phyloP scores from a whole-genome alignment of 2,888 invertebrate species.

The Anthrax anthrax region DNA sequence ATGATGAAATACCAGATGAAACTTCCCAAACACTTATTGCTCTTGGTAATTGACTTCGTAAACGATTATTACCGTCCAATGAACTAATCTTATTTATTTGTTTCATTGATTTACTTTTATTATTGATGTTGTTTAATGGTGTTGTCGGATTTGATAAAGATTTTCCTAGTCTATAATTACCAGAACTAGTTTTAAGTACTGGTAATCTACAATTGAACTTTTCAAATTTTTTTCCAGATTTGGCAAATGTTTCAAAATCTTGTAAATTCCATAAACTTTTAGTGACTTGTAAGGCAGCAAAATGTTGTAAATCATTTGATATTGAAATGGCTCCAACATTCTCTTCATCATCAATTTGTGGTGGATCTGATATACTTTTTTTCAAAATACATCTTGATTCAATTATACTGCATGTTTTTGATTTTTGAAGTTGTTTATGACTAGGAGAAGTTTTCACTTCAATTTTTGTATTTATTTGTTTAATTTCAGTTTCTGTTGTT shows the following conservation, averaged over 20 bases:
- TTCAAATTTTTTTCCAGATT: slow-evolving; percentile 28
- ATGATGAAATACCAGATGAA: slow-evolving; percentile 20
- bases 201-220: slow-evolving; percentile 36
- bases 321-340: slow-evolving; percentile 7
- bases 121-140: slow-evolving; percentile 31
- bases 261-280: slow-evolving; percentile 45
- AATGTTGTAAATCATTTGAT: slow-evolving; percentile 3
- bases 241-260: slow-evolving; percentile 41
- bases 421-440: slow-evolving; percentile 40
- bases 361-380: slow-evolving; percentile 36
- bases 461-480: neutral
- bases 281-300: slow-evolving; percentile 35
- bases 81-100: neutral
- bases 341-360: slow-evolving; percentile 15
- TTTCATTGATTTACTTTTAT: slow-evolving; percentile 18
- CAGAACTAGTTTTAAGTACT: slow-evolving; percentile 33
- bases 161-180: slow-evolving; percentile 25
- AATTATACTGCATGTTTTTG: slow-evolving; percentile 55
- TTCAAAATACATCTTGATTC: slow-evolving; percentile 53
- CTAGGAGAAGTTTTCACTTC: neutral
- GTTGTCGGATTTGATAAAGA: slow-evolving; percentile 21
- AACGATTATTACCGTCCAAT: neutral
- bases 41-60: slow-evolving; percentile 30
- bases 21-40: slow-evolving; percentile 43
- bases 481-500: neutral